These are phyloP conservation scores for Pangasius mekongensis DNA, from an alignment of 2,797 vertebrate species.

Conservation along the genomic window DNA sequence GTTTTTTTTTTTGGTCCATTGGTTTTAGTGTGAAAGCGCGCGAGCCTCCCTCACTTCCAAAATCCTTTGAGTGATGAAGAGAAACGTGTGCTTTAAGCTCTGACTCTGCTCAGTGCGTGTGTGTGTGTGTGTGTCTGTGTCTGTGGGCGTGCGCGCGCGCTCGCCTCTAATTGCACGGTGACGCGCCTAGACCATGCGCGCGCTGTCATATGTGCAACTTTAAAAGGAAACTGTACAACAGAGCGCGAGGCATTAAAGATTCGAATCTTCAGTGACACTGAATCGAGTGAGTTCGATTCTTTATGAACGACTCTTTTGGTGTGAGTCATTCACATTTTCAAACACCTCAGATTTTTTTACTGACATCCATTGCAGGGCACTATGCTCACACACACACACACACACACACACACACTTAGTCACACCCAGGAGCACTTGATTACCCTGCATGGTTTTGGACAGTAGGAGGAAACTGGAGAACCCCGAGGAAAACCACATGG, in stretches of 20 bases:
- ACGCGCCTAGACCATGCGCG: constrained; percentile 15
- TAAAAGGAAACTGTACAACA: constrained; percentile 13
- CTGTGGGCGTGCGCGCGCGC: not conserved
- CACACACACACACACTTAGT: not conserved
- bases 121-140: not conserved
- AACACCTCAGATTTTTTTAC: not conserved
- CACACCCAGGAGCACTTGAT: not conserved
- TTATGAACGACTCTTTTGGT: not conserved
- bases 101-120: not conserved
- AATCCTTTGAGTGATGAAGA: constrained; percentile 8
- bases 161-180: constrained; percentile 14
- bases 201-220: not conserved
- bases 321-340: not conserved
- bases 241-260: not conserved
- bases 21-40: not conserved
- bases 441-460: not conserved
- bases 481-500: not conserved
- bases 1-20: not conserved
- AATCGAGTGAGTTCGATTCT: not conserved
- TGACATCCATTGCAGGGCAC: not conserved
- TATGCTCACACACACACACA: not conserved
- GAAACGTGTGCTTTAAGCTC: not conserved
- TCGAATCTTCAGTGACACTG: not conserved
- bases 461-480: not conserved
- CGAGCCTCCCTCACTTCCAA: not conserved